These are phyloP conservation scores for Apis laboriosa DNA, from an alignment of 1,140 invertebrate species.

Conservation along the genomic window DNA sequence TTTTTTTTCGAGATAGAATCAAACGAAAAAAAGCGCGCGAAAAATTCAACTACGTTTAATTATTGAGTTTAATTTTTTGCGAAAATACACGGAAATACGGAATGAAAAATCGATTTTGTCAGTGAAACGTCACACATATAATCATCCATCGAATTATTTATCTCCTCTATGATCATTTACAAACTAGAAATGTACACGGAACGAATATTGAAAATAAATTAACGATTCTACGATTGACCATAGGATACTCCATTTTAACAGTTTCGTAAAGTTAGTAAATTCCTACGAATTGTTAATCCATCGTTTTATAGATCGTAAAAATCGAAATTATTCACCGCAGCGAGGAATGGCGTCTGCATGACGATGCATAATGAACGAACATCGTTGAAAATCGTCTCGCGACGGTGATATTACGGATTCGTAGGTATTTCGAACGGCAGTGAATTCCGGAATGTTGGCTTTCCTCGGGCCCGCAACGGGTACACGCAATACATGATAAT, in stretches of 20 bases:
- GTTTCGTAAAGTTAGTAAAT: neutral
- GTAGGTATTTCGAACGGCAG: conserved; percentile 32
- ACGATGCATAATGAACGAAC: conserved; percentile 27
- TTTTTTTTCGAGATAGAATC: too few relatives aligned
- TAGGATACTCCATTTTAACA: neutral
- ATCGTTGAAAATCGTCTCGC: conserved; percentile 33
- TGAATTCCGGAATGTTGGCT: conserved; percentile 35
- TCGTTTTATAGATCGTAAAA: neutral
- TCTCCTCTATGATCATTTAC: too few relatives aligned
- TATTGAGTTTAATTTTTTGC: too few relatives aligned
- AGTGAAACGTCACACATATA: too few relatives aligned
- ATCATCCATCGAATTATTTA: too few relatives aligned
- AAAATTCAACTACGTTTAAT: too few relatives aligned
- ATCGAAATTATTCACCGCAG: conserved; percentile 11
- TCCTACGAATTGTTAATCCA: neutral
- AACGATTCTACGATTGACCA: neutral
- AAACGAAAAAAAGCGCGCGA: too few relatives aligned
- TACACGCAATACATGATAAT: conserved; percentile 40
- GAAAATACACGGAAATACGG: too few relatives aligned
- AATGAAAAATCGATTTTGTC: too few relatives aligned
- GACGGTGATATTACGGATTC: conserved; percentile 30
- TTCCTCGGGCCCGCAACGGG: conserved; percentile 18
- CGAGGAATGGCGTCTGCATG: conserved; percentile 8
- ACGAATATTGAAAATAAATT: neutral
- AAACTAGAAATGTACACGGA: too few relatives aligned